Base-by-base conservation (phyloP, 2,113 vertebrate genomes). In the Brevimyrus niger region DNA sequence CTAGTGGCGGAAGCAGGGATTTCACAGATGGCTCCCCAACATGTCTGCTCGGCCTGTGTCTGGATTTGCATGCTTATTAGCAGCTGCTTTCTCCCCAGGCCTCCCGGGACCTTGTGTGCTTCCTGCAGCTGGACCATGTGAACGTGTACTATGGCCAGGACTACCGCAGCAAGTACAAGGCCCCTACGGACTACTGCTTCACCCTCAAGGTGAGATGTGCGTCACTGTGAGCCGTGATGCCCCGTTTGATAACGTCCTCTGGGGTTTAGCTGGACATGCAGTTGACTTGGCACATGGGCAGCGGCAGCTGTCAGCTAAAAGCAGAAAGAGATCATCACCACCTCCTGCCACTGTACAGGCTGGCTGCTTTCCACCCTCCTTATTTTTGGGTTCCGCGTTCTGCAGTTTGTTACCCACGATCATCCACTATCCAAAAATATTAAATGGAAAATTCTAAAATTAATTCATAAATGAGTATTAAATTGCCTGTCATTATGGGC, bases 91-190 rank as follows among this genome's bases (percentile, higher is more conserved):
- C 2, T 90, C 83, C 90, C 61, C 90, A 99, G 98, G 97, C 97
- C 8, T 99, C 98, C 2, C 96, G 98, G 92, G 98, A 99, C 92
- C 96, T 99, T 0, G 96, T 98, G n/a, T 99, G 98, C 93, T 99
- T 99, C 92, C 96, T 99, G 9, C 98, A 99, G 93, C 92, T 99
- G 88, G 98, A 99, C 92, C 98, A 99, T 3, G 97, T 99, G 11
- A 99, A 98, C 58, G 97, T 99, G 91, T 99, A 99, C 90, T 99
- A 98, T 4, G 98, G 98, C 0, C 98, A 99, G 93, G 97, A 99
- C 92, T 99, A 98, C 93, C 97, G 98, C 90, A 98, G 96, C 95
- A 99, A 99, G 88, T 99, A 99, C 94, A 99, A 98, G 94, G 97
- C 98, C 58, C 98, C 98, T 2, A 98, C 98, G 6, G 98, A 99